A percentile compares a stretch with the other conserved stretches of the same genome.
These are phyloP conservation scores for Tarsius wallacei DNA, from an alignment of 2,797 vertebrate genomes.

Conservation along the genomic window DNA sequence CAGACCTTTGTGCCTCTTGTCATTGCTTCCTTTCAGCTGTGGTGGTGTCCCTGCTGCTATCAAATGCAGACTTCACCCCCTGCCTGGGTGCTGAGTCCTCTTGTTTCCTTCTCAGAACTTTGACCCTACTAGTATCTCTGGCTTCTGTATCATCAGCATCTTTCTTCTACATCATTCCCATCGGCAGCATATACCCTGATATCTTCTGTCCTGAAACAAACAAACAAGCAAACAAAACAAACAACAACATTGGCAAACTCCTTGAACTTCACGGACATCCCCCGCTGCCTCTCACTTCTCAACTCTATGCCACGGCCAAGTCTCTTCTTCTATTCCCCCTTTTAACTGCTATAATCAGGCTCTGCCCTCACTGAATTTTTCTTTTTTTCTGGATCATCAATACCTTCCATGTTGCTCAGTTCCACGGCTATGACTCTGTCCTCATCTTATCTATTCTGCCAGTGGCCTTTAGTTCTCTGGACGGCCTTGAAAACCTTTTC, in stretches of 20 bases:
- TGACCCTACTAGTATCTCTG: not conserved
- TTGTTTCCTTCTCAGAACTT: not conserved
- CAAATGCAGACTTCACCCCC: not conserved
- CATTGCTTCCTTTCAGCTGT: accelerated
- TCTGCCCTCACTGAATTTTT: not conserved
- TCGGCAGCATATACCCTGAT: accelerated
- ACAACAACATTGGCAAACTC: accelerated
- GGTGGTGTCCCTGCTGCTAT: accelerated
- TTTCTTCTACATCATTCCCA: not conserved
- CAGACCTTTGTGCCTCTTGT: accelerated
- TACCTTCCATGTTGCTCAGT: accelerated
- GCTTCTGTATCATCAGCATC: not conserved
- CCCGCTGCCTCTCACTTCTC: not conserved
- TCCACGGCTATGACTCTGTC: not conserved
- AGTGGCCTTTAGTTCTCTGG: too few species aligned
- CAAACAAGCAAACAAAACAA: too few species aligned
- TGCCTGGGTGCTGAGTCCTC: not conserved
- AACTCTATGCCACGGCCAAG: accelerated
- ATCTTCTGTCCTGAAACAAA: not conserved
- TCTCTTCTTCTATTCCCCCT: accelerated
- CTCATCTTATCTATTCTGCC: accelerated
- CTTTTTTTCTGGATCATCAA: accelerated
- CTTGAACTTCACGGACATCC: accelerated
- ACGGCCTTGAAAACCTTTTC: not conserved
- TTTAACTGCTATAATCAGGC: accelerated